Percentiles rank a stretch among this genome's conserved stretches.
Evolutionary conservation across 2,113 vertebrate species (phyloP).

Genomic region (Vidua chalybeata): DNA sequence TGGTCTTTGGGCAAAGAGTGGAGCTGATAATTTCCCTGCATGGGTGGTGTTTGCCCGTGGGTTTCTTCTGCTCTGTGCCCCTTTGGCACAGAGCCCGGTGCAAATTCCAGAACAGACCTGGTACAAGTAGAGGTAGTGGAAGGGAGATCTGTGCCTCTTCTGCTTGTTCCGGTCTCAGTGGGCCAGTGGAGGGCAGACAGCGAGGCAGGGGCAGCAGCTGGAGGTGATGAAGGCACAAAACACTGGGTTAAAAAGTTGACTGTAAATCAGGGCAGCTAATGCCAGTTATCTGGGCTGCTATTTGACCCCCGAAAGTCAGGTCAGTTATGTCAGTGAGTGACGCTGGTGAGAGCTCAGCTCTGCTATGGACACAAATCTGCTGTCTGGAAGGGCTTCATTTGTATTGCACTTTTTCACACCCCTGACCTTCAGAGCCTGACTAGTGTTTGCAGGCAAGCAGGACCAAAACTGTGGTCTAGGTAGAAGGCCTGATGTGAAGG

Average conservation of each 20-base stretch:
- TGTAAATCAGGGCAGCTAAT: background rate
- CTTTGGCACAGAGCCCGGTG: background rate
- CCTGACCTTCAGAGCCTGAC: background rate
- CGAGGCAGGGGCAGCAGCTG: background rate
- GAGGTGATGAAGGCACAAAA: background rate
- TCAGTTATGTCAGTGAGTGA: background rate
- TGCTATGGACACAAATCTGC: background rate
- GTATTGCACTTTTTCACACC: background rate
- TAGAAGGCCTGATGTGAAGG: background rate
- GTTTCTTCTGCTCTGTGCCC: background rate
- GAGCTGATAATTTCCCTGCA: background rate
- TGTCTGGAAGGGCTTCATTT: background rate
- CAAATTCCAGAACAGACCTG: background rate
- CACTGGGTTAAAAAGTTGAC: background rate
- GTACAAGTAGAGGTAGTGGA: background rate
- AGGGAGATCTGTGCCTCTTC: background rate
- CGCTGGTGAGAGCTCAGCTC: background rate
- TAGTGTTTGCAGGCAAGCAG: background rate
- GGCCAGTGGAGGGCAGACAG: background rate
- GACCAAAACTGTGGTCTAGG: background rate
- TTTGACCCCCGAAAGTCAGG: background rate
- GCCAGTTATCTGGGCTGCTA: background rate
- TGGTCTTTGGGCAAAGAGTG: fast-evolving
- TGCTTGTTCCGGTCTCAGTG: background rate
- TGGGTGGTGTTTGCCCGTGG: background rate